A percentile compares a stretch with the other conserved stretches of the same genome.
These are phyloP conservation scores for Drosophila colorata DNA, from an alignment of 2,888 invertebrate genomes.

Conservation along the genomic window DNA sequence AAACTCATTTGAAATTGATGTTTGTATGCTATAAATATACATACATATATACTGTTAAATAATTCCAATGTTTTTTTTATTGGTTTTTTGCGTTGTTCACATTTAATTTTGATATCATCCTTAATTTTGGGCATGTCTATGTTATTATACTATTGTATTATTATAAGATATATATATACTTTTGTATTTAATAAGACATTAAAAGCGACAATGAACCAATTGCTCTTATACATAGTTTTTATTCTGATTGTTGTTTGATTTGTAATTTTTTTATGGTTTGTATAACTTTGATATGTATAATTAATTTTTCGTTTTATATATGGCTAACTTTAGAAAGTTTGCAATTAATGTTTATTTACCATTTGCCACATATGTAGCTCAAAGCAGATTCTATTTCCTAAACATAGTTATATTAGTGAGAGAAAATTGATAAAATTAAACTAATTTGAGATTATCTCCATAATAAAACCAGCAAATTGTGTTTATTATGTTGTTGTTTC, in stretches of 20 bases:
- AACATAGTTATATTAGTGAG: too few species aligned
- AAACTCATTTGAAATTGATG: conserved; percentile 13
- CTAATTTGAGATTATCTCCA: not conserved
- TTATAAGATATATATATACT: conserved; percentile 19
- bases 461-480: not conserved
- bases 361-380: not conserved
- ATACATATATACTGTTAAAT: not conserved
- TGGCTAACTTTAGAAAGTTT: not conserved
- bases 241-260: conserved; percentile 39
- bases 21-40: conserved; percentile 1
- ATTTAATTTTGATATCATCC: conserved; percentile 17
- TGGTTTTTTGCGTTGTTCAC: conserved; percentile 7
- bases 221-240: conserved; percentile 25
- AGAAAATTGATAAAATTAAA: too few species aligned
- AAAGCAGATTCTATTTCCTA: too few species aligned
- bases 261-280: conserved; percentile 43
- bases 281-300: conserved; percentile 21
- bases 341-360: not conserved
- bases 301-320: not conserved
- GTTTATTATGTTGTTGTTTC: not conserved
- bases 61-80: conserved; percentile 1
- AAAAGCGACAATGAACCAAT: conserved; percentile 37
- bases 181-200: conserved; percentile 38
- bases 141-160: conserved; percentile 29
- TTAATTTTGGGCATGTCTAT: conserved; percentile 37